Percentiles rank a stretch among this genome's conserved stretches.
Conservation (phyloP, 2,888 invertebrate genomes). For the Hartigia nigra region DNA sequence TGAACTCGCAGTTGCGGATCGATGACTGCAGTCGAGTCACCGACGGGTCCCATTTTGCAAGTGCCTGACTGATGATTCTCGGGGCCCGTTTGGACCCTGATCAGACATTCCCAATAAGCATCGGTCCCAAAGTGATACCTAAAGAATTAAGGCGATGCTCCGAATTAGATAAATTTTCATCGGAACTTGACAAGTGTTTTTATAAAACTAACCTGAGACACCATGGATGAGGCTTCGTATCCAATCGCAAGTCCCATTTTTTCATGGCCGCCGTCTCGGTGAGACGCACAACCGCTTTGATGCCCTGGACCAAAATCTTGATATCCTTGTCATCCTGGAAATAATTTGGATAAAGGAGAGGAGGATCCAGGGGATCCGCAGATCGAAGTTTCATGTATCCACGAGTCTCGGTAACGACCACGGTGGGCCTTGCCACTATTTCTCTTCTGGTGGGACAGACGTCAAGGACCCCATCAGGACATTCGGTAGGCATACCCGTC, state of each 20-base stretch:
- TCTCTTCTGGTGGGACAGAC: slow-evolving; percentile 49
- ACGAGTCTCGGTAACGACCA: slow-evolving; percentile 49
- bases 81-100: slow-evolving; percentile 72
- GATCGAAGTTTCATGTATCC: slow-evolving; percentile 75
- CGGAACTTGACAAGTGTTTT: background rate
- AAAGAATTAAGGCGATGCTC: slow-evolving; percentile 24
- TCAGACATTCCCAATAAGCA: slow-evolving; percentile 76
- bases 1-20: slow-evolving; percentile 72
- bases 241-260: slow-evolving; percentile 71
- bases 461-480: slow-evolving; percentile 43
- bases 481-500: slow-evolving; percentile 50
- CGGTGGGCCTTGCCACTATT: slow-evolving; percentile 62
- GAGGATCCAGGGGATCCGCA: slow-evolving; percentile 74
- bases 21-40: slow-evolving; percentile 70
- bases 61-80: slow-evolving; percentile 76
- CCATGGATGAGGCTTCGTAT: slow-evolving; percentile 69
- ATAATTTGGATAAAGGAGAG: slow-evolving; percentile 79
- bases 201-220: slow-evolving; percentile 65
- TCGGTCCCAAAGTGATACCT: slow-evolving; percentile 70
- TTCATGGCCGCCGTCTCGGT: slow-evolving; percentile 71
- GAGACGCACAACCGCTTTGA: slow-evolving; percentile 70
- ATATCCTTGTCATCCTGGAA: slow-evolving; percentile 74
- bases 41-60: slow-evolving; percentile 70
- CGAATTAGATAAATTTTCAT: background rate
- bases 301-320: slow-evolving; percentile 71